Conservation (phyloP, 2,797 vertebrate species). For the Darevskia mixta region DNA sequence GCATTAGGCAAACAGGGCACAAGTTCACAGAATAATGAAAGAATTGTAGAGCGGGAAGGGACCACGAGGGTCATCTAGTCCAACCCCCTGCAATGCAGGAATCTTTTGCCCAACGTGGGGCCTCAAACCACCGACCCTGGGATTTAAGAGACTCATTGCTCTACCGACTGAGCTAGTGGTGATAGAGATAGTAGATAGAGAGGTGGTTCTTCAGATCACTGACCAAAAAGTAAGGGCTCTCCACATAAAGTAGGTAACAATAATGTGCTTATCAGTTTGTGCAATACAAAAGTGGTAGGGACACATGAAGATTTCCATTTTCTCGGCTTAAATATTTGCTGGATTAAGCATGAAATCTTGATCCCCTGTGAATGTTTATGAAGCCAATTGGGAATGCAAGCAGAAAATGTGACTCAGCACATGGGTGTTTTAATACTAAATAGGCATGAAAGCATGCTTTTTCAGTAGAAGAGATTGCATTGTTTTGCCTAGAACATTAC, state of each 20-base stretch:
- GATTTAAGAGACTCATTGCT: too few relatives aligned
- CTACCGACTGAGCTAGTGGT: too few relatives aligned
- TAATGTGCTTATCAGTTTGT: constrained; percentile 40
- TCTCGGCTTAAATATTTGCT: constrained; percentile 49
- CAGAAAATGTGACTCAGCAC: constrained; percentile 44
- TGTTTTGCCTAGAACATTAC: neutral
- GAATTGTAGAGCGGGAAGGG: too few relatives aligned
- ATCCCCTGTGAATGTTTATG: constrained; percentile 27
- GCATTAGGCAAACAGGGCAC: too few relatives aligned
- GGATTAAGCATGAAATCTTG: constrained; percentile 49
- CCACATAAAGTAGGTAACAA: constrained; percentile 43
- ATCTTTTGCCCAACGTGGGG: too few relatives aligned
- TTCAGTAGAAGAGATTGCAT: neutral
- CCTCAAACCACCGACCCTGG: too few relatives aligned
- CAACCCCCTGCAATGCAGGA: too few relatives aligned
- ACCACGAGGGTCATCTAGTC: too few relatives aligned
- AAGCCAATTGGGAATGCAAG: constrained; percentile 63
- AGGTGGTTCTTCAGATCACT: neutral
- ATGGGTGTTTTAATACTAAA: constrained; percentile 3
- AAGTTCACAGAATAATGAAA: neutral
- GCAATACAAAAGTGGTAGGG: constrained; percentile 29
- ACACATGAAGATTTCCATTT: constrained; percentile 35
- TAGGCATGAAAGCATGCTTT: constrained; percentile 10
- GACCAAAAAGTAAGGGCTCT: constrained; percentile 17
- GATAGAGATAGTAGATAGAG: too few relatives aligned